Evolutionary conservation across 2,113 vertebrate species (phyloP).

Genomic region (Dermatemys mawii): DNA sequence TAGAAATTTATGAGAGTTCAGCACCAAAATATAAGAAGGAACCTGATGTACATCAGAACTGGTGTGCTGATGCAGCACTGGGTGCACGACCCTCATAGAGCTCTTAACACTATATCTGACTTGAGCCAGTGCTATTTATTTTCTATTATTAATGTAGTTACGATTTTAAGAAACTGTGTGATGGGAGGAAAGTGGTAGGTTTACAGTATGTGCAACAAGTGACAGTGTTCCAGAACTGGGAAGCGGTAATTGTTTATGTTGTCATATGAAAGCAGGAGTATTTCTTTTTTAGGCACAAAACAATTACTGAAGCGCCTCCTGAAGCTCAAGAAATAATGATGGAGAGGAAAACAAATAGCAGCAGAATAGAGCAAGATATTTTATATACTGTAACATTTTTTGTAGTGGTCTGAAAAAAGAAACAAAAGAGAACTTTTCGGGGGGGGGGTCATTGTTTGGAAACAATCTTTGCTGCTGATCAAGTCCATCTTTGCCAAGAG

Average conservation of each 20-base stretch:
- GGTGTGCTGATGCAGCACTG: slow-evolving; percentile 7
- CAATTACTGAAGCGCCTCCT: slow-evolving; percentile 66
- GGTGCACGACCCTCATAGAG: slow-evolving; percentile 20
- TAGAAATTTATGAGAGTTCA: not conserved
- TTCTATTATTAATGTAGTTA: slow-evolving; percentile 48
- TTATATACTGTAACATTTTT: slow-evolving; percentile 69
- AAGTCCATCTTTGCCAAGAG: slow-evolving; percentile 62
- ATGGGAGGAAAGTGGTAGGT: slow-evolving; percentile 34
- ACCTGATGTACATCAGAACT: not conserved
- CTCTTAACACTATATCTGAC: slow-evolving; percentile 53
- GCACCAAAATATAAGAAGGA: not conserved
- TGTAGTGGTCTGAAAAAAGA: slow-evolving; percentile 50
- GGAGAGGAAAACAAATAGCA: slow-evolving; percentile 72
- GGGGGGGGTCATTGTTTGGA: slow-evolving; percentile 69
- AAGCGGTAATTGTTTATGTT: slow-evolving; percentile 23
- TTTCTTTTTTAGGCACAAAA: slow-evolving; percentile 61
- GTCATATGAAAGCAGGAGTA: slow-evolving; percentile 62
- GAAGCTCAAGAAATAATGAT: slow-evolving; percentile 67
- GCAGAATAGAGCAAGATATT: slow-evolving; percentile 67
- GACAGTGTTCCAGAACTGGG: slow-evolving; percentile 26
- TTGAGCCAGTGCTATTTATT: slow-evolving; percentile 42
- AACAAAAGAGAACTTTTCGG: slow-evolving; percentile 67
- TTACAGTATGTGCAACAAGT: not conserved
- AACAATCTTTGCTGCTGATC: slow-evolving; percentile 66
- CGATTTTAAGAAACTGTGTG: not conserved